A percentile compares a stretch with the other conserved stretches of the same genome.
Conservation (phyloP, 2,797 vertebrate genomes). For the Smutsia temminckii region DNA sequence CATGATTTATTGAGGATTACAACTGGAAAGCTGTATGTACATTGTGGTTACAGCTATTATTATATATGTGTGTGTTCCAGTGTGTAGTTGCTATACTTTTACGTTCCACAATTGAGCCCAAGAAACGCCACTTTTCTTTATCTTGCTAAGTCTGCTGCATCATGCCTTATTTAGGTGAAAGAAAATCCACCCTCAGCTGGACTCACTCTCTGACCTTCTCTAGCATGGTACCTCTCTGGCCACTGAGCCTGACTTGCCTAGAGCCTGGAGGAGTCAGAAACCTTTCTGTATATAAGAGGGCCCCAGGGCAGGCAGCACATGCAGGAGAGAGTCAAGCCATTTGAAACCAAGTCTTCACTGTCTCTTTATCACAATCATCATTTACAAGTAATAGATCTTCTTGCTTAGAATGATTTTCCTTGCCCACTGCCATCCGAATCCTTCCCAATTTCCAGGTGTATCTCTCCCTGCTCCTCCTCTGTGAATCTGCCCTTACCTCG, state of each 20-base stretch:
- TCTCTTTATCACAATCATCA: not conserved
- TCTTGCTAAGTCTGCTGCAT: not conserved
- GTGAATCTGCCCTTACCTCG: not conserved
- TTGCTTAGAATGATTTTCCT: not conserved
- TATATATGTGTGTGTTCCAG: not conserved
- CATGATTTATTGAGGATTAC: slow-evolving; percentile 10
- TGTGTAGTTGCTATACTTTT: not conserved
- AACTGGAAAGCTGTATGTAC: not conserved
- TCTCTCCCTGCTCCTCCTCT: not conserved
- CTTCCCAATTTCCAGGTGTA: not conserved
- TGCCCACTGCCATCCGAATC: not conserved
- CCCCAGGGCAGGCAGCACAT: too few species aligned
- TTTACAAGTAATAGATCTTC: not conserved
- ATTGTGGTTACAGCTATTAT: not conserved
- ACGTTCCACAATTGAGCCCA: not conserved
- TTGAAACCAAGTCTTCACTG: not conserved
- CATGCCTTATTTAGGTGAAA: not conserved
- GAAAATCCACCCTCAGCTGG: not conserved
- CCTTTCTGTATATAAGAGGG: fast-evolving
- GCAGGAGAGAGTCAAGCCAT: not conserved
- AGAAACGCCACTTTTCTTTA: not conserved
- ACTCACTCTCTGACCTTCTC: not conserved
- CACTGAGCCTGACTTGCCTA: not conserved
- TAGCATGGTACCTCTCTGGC: fast-evolving
- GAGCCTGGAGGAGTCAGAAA: not conserved